Evolutionary conservation across 2,113 vertebrate species (phyloP).

Genomic region (Gymnocephalus cernua): DNA sequence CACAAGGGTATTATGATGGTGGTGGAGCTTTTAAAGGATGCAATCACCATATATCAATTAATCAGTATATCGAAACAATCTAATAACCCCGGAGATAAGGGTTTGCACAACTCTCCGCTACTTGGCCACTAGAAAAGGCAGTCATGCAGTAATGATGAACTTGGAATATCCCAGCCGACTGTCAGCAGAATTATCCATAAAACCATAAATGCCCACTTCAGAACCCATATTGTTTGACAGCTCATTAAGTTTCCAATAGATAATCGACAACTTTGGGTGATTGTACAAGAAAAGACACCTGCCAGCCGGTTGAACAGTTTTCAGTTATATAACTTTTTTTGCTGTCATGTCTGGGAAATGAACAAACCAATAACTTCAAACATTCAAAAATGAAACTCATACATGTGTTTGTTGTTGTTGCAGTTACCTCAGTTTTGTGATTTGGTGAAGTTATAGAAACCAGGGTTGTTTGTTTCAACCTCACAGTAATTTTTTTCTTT

Average conservation of each 20-base stretch:
- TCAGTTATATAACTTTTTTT: not conserved
- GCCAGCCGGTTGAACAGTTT: not conserved
- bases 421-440: constrained; percentile 11
- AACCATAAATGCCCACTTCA: constrained; percentile 38
- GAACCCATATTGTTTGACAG: constrained; percentile 34
- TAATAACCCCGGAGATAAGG: constrained; percentile 27
- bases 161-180: constrained; percentile 19
- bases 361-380: constrained; percentile 13
- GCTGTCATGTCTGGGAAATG: not conserved
- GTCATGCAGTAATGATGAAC: constrained; percentile 39
- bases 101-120: not conserved
- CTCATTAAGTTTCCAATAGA: constrained; percentile 51
- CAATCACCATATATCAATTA: constrained; percentile 15
- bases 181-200: constrained; percentile 46
- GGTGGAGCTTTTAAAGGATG: constrained; percentile 30
- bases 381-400: constrained; percentile 7
- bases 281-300: not conserved
- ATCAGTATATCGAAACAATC: constrained; percentile 28
- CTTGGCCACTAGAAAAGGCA: constrained; percentile 10
- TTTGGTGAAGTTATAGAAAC: constrained; percentile 6
- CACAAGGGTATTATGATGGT: constrained; percentile 13
- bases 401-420: constrained; percentile 28
- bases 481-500: not conserved
- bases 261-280: not conserved
- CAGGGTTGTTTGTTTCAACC: not conserved